Evolutionary conservation across 2,113 vertebrate genomes (phyloP).

Genomic region (Polyodon spathula): DNA sequence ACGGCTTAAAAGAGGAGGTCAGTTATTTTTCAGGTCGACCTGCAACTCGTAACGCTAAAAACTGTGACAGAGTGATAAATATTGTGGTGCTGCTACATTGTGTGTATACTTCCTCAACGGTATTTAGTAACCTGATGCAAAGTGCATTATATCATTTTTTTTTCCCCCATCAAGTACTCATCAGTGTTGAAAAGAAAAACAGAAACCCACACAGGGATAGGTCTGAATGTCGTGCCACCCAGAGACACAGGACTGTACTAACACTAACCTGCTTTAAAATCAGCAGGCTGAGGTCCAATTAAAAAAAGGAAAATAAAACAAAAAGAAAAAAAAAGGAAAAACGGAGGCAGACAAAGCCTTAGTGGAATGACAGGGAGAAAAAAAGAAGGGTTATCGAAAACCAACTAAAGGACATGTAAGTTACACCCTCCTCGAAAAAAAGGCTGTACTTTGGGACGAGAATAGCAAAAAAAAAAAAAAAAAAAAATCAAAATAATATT

Average conservation of each 20-base stretch:
- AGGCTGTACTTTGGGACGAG: slow-evolving; percentile 25
- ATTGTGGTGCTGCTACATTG: slow-evolving; percentile 72
- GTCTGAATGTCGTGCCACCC: slow-evolving; percentile 43
- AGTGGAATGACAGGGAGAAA: slow-evolving; percentile 71
- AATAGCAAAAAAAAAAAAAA: slow-evolving; percentile 45
- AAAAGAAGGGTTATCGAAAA: slow-evolving; percentile 20
- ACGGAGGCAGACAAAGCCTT: slow-evolving; percentile 79
- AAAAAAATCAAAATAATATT: slow-evolving; percentile 60
- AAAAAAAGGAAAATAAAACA: slow-evolving; percentile 14
- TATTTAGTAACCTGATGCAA: slow-evolving; percentile 74
- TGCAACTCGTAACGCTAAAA: slow-evolving; percentile 63
- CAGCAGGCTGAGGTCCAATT: slow-evolving; percentile 43
- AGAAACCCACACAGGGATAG: slow-evolving; percentile 42
- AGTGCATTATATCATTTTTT: slow-evolving; percentile 67
- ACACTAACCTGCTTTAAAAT: slow-evolving; percentile 33
- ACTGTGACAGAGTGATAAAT: slow-evolving; percentile 75
- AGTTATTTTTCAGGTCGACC: slow-evolving; percentile 44
- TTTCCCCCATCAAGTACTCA: slow-evolving; percentile 51
- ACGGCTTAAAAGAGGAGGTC: slow-evolving; percentile 48
- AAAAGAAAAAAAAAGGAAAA: slow-evolving; percentile 11
- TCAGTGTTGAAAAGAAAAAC: slow-evolving; percentile 44
- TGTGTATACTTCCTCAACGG: slow-evolving; percentile 66
- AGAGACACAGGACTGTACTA: slow-evolving; percentile 30
- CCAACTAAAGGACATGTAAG: slow-evolving; percentile 32
- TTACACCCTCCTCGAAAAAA: slow-evolving; percentile 33